phyloP scores from a whole-genome alignment of 2,888 invertebrate genomes.

The Drosophila affinis region DNA sequence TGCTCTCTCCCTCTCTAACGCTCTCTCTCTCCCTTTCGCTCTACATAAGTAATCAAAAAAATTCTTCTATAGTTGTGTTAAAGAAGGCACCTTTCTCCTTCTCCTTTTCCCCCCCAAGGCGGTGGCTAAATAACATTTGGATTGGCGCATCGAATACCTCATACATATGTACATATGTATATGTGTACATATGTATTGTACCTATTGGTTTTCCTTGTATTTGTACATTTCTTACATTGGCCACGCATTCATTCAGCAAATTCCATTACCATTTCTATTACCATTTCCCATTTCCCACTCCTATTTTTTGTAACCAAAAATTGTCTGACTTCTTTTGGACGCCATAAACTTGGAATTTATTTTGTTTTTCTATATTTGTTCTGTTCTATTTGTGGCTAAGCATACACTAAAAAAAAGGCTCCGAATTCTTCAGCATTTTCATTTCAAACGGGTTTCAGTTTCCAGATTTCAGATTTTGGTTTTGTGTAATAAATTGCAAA shows the following conservation, averaged over 20 bases:
- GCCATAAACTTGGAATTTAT: conserved; percentile 26
- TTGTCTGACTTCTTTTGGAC: conserved; percentile 30
- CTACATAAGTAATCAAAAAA: conserved; percentile 39
- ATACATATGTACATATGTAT: too few species aligned
- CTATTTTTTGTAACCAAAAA: conserved; percentile 13
- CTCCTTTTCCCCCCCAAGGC: conserved; percentile 4
- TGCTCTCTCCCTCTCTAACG: too few species aligned
- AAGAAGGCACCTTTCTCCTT: conserved; percentile 56
- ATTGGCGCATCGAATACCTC: conserved; percentile 5
- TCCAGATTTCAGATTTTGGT: conserved; percentile 23
- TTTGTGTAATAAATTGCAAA: conserved; percentile 59
- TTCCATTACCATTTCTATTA: neutral
- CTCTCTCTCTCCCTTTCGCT: too few species aligned
- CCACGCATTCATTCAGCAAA: conserved; percentile 53
- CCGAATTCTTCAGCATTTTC: conserved; percentile 33
- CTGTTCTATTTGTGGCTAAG: conserved; percentile 13
- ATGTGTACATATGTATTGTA: neutral
- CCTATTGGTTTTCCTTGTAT: conserved; percentile 27
- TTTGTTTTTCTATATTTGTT: neutral
- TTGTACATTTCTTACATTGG: conserved; percentile 63
- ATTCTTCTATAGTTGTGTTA: conserved; percentile 32
- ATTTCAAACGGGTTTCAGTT: conserved; percentile 9
- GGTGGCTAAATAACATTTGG: conserved; percentile 30
- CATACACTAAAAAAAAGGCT: conserved; percentile 21
- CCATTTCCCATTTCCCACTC: conserved; percentile 3